phyloP scores from a whole-genome alignment of 92 coral and sea anemone species.

The Chrysogorgia sp. region DNA sequence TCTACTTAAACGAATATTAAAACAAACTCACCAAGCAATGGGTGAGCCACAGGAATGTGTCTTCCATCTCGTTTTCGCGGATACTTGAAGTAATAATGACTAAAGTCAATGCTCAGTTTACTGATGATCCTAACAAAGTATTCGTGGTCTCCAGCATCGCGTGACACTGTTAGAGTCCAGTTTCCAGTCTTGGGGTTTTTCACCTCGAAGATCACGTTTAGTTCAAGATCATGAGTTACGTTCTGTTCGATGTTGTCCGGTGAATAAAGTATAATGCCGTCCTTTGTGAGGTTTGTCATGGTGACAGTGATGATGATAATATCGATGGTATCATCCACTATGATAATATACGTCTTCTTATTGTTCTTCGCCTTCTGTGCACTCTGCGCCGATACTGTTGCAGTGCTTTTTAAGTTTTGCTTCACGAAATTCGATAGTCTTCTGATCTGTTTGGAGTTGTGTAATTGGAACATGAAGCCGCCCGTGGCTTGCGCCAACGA shows the following conservation, averaged over 20 bases:
- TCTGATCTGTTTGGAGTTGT: constrained; percentile 14
- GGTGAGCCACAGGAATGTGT: constrained; percentile 68
- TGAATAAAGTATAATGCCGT: constrained; percentile 52
- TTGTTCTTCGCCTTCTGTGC: neutral
- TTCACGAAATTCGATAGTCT: constrained; percentile 25
- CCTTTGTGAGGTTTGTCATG: constrained; percentile 34
- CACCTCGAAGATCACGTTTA: constrained; percentile 67
- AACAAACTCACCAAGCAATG: constrained; percentile 67
- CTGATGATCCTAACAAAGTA: constrained; percentile 75
- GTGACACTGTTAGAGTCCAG: constrained; percentile 75
- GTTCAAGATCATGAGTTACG: constrained; percentile 42
- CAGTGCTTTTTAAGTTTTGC: constrained; percentile 14
- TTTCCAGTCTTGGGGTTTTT: constrained; percentile 67
- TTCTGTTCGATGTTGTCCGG: constrained; percentile 44
- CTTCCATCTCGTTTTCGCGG: constrained; percentile 19
- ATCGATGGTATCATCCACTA: constrained; percentile 70
- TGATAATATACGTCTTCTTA: constrained; percentile 53
- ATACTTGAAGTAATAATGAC: constrained; percentile 61
- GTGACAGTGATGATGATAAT: constrained; percentile 64
- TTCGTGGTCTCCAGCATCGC: constrained; percentile 60
- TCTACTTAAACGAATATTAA: no score
- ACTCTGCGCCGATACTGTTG: constrained; percentile 8
- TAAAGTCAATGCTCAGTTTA: constrained; percentile 78
- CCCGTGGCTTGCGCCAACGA: constrained; percentile 26
- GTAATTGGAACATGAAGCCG: constrained; percentile 29